Evolutionary conservation across 2,797 vertebrate species (phyloP).

Genomic region (Sciurus vulgaris): DNA sequence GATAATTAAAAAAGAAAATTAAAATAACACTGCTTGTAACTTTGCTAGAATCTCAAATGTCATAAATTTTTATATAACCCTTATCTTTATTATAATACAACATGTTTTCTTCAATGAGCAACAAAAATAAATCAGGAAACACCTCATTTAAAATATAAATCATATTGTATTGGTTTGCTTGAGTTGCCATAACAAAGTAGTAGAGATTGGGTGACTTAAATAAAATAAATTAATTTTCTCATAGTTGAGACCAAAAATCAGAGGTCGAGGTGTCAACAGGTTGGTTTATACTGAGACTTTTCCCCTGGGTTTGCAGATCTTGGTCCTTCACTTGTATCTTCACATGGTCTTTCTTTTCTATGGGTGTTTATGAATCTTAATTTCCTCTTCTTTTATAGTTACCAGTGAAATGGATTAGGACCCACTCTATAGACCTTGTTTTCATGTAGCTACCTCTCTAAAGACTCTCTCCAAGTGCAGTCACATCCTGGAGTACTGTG

Average conservation of each 20-base stretch:
- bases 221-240: background rate
- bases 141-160: background rate
- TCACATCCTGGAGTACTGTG: background rate
- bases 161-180: background rate
- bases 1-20: background rate
- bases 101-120: background rate
- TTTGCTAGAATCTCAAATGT: background rate
- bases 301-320: background rate
- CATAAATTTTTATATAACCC: background rate
- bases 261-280: background rate
- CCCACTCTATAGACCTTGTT: background rate
- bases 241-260: background rate
- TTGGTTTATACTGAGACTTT: background rate
- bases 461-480: background rate
- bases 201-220: background rate
- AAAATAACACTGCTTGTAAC: background rate
- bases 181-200: background rate
- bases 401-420: background rate
- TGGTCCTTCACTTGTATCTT: background rate
- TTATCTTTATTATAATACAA: background rate
- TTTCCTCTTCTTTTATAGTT: background rate
- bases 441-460: background rate
- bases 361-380: background rate
- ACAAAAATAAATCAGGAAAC: background rate
- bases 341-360: fast-evolving